phyloP scores from a whole-genome alignment of 2,888 invertebrate species.

The Glyphotaelius pellucidus region DNA sequence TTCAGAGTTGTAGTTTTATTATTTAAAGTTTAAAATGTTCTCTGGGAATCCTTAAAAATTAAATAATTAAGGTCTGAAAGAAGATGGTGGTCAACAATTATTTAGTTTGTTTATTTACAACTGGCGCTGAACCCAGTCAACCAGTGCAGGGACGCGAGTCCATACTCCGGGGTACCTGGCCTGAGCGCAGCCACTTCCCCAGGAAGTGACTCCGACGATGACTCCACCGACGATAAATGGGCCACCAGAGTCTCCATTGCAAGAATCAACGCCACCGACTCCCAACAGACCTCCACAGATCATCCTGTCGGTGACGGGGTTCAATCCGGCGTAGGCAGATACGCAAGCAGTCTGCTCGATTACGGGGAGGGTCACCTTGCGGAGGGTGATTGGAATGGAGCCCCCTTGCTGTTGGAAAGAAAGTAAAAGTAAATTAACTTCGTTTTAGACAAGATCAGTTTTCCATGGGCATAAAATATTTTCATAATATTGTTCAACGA shows the following conservation, averaged over 20 bases:
- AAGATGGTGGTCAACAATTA: too few relatives aligned
- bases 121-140: too few relatives aligned
- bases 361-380: conserved; percentile 72
- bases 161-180: conserved; percentile 59
- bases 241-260: conserved; percentile 80
- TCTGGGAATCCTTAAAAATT: too few relatives aligned
- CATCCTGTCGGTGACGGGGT: conserved; percentile 72
- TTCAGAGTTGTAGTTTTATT: too few relatives aligned
- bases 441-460: too few relatives aligned
- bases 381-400: conserved; percentile 70
- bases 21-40: too few relatives aligned
- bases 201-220: conserved; percentile 78
- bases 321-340: conserved; percentile 70
- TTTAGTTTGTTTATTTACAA: too few relatives aligned
- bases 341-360: conserved; percentile 72
- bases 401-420: conserved; percentile 72
- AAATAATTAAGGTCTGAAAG: too few relatives aligned
- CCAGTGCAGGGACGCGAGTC: too few relatives aligned
- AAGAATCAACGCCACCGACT: conserved; percentile 73
- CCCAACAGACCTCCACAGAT: conserved; percentile 72
- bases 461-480: too few relatives aligned
- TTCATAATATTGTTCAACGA: too few relatives aligned
- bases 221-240: conserved; percentile 74
- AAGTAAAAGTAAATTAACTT: too few relatives aligned
- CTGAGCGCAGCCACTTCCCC: conserved; percentile 71